Base-by-base conservation (phyloP, 2,113 vertebrate genomes). In the Axis porcinus region DNA sequence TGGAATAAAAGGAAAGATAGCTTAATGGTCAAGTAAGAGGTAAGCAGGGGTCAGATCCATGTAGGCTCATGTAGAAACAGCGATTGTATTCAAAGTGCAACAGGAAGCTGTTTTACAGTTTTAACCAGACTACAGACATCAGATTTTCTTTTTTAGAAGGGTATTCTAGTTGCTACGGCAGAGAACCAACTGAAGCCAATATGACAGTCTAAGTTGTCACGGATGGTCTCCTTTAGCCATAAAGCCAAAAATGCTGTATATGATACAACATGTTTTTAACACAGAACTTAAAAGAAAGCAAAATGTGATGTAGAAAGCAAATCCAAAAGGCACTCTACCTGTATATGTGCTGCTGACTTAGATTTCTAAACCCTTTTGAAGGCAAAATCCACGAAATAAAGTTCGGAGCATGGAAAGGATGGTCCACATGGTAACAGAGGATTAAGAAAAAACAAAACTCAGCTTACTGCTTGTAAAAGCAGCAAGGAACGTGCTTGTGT, bases 221-320 rank as follows among this genome's bases (percentile, higher is more conserved):
- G 96, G 57, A 52, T 78, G 43, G 33, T 58, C 33, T 23, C 23
- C 40, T 83, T 88, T 85, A 36, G 60, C 40, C 19, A 95, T 64
- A 84, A 98, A 96, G 58, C 95, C 36, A 58, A 96, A 97, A 76
- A 88, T 50, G 23, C 36, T 64, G n/a, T 94, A 89, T 74, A 88
- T 57, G 54, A n/a, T 12, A 40, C n/a, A 79, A 30, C 21, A 57
- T 58, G 17, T 30, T 87, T 92, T 96, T 89, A 62, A 91, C 15
- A 54, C 23, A 85, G 2, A 81, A 82, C 21, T 78, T 92, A 83
- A 76, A 86, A 79, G 60, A 40, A 91, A 93, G 40, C 52, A 81
- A 40, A 81, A 58, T 36, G 36, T 55, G 25, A 81, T 19, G 21
- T 36, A 57, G 21, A 95, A 87, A 89, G 86, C 17, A 57, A 81